Evolutionary conservation across 2,888 invertebrate genomes (phyloP).

Genomic region (Luffia ferchaultella): DNA sequence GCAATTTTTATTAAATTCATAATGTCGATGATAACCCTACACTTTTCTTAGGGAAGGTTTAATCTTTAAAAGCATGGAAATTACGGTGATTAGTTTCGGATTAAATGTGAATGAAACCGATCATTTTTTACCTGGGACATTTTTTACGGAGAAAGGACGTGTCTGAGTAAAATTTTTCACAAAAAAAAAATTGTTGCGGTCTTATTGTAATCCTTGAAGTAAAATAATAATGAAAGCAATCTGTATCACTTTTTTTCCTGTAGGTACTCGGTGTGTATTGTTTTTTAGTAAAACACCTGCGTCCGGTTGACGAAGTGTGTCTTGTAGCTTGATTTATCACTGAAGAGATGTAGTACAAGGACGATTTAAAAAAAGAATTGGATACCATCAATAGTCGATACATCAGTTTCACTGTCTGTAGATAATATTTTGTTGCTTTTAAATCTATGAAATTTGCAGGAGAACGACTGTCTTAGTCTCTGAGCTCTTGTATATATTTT

Average conservation of each 20-base stretch:
- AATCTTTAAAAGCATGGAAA: slow-evolving; percentile 26
- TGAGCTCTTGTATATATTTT: too few relatives aligned
- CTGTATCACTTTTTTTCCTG: too few relatives aligned
- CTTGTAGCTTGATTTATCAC: slow-evolving; percentile 55
- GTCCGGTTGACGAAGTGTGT: slow-evolving; percentile 38
- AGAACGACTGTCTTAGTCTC: too few relatives aligned
- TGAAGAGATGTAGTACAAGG: too few relatives aligned
- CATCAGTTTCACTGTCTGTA: too few relatives aligned
- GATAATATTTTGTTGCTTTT: too few relatives aligned
- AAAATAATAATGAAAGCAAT: too few relatives aligned
- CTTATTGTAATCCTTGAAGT: too few relatives aligned
- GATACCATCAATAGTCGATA: too few relatives aligned
- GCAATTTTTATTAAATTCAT: not conserved
- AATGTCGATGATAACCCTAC: slow-evolving; percentile 4
- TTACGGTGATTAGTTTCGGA: slow-evolving; percentile 51
- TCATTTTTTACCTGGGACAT: slow-evolving; percentile 37
- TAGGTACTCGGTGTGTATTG: too few relatives aligned
- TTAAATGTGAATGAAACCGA: slow-evolving; percentile 31
- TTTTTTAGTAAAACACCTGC: slow-evolving; percentile 48
- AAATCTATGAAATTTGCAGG: too few relatives aligned
- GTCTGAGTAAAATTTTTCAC: slow-evolving; percentile 30
- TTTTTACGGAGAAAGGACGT: slow-evolving; percentile 27
- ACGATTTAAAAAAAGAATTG: too few relatives aligned
- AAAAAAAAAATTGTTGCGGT: slow-evolving; percentile 24
- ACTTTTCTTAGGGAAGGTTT: slow-evolving; percentile 1